Percentiles rank a stretch among this genome's conserved stretches.
These are phyloP conservation scores for Caranx melampygus DNA, from an alignment of 2,113 vertebrate species.

Conservation along the genomic window DNA sequence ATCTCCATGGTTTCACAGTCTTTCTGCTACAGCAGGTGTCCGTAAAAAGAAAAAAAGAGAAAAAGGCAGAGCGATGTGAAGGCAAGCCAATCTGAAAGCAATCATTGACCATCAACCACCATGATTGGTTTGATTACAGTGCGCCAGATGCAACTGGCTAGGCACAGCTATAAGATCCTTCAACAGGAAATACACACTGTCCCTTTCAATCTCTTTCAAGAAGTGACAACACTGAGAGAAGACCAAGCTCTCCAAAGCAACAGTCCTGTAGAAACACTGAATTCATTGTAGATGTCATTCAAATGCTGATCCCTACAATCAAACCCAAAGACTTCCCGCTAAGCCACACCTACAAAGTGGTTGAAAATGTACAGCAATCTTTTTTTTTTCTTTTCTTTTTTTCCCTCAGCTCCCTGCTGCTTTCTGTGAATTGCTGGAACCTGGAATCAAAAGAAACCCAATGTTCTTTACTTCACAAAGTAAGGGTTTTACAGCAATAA, in stretches of 20 bases:
- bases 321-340: conserved; percentile 3
- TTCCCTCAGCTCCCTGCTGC: conserved; percentile 13
- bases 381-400: conserved; percentile 20
- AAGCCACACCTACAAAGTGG: conserved; percentile 19
- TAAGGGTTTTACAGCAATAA: conserved; percentile 1
- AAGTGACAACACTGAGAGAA: conserved; percentile 50
- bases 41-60: conserved; percentile 35
- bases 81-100: conserved; percentile 79
- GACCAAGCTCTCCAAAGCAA: conserved; percentile 20
- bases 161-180: conserved; percentile 61
- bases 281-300: conserved; percentile 29
- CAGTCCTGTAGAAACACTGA: background rate
- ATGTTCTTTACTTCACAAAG: background rate
- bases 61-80: conserved; percentile 36
- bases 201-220: conserved; percentile 67
- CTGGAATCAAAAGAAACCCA: conserved; percentile 6
- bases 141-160: conserved; percentile 74
- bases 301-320: conserved; percentile 44
- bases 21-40: conserved; percentile 69
- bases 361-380: conserved; percentile 14
- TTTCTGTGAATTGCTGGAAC: conserved; percentile 20
- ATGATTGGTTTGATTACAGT: conserved; percentile 83
- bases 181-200: conserved; percentile 76
- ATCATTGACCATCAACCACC: conserved; percentile 79
- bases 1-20: conserved; percentile 53